Percentiles rank a stretch among this genome's conserved stretches.
Conservation (phyloP, 2,797 vertebrate species). For the Gephyroberyx darwinii region DNA sequence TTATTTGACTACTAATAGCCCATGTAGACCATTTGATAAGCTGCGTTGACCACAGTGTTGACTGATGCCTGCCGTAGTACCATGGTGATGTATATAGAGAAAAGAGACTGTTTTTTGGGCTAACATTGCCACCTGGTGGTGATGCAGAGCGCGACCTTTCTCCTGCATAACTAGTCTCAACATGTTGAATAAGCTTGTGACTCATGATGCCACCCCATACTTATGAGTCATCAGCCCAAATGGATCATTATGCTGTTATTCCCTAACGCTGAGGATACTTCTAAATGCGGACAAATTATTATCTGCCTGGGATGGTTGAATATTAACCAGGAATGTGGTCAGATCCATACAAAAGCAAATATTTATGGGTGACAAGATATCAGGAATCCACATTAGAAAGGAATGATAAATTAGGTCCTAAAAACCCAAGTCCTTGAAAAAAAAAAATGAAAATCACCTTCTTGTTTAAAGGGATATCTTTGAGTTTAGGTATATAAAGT, state of each 20-base stretch:
- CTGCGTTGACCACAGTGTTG: neutral
- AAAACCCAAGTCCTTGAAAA: too few relatives aligned
- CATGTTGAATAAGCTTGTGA: conserved; percentile 55
- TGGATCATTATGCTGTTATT: conserved; percentile 13
- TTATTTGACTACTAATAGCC: conserved; percentile 43
- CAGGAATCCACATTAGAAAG: too few relatives aligned
- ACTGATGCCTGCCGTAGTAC: too few relatives aligned
- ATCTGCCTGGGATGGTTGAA: conserved; percentile 6
- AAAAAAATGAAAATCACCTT: too few relatives aligned
- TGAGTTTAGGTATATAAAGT: too few relatives aligned
- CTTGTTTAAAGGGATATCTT: too few relatives aligned
- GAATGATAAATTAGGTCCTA: too few relatives aligned
- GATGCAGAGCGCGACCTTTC: conserved; percentile 10
- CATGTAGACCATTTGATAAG: neutral
- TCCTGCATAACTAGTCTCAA: conserved; percentile 29
- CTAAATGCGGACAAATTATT: conserved; percentile 31
- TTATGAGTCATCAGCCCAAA: conserved; percentile 56
- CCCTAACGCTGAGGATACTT: conserved; percentile 43
- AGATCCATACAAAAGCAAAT: neutral
- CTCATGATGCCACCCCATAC: conserved; percentile 47
- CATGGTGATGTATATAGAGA: neutral
- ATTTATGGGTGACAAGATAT: neutral
- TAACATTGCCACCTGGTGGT: conserved; percentile 68
- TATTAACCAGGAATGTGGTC: conserved; percentile 3
- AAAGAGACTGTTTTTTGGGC: neutral